Evolutionary conservation across 2,113 vertebrate genomes (phyloP).

Genomic region (Triplophysa siluroides): DNA sequence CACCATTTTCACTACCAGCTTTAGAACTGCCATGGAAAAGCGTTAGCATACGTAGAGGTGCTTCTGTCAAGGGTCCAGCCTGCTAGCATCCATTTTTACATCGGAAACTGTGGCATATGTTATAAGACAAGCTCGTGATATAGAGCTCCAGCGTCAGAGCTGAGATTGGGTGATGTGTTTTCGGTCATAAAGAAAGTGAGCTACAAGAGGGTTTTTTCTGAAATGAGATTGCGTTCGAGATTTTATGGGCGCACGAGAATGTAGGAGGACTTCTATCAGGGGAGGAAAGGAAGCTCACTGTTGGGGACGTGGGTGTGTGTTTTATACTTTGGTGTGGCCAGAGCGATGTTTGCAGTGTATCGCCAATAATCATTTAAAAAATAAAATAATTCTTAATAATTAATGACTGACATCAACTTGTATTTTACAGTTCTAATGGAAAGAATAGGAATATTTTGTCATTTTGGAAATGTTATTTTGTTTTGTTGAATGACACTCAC

Average conservation of each 20-base stretch:
- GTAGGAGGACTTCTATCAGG: not conserved
- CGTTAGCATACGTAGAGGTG: conserved; percentile 1
- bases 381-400: too few species aligned
- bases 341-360: not conserved
- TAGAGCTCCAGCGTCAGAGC: not conserved
- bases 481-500: not conserved
- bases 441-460: too few species aligned
- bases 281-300: not conserved
- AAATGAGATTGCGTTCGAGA: conserved; percentile 9
- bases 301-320: not conserved
- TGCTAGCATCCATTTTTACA: conserved; percentile 26
- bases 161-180: not conserved
- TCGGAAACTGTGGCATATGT: conserved; percentile 39
- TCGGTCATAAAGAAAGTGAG: not conserved
- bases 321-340: conserved; percentile 2
- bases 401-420: too few species aligned
- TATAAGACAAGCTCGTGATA: conserved; percentile 9
- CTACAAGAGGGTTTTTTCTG: not conserved
- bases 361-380: too few species aligned
- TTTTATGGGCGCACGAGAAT: conserved; percentile 1
- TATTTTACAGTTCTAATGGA: not conserved
- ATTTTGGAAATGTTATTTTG: too few species aligned
- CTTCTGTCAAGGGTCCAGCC: conserved; percentile 37
- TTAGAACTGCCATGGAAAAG: not conserved
- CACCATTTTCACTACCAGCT: conserved; percentile 23